Conservation (phyloP, 2,113 vertebrate genomes). For the Lampris megalopsis region DNA sequence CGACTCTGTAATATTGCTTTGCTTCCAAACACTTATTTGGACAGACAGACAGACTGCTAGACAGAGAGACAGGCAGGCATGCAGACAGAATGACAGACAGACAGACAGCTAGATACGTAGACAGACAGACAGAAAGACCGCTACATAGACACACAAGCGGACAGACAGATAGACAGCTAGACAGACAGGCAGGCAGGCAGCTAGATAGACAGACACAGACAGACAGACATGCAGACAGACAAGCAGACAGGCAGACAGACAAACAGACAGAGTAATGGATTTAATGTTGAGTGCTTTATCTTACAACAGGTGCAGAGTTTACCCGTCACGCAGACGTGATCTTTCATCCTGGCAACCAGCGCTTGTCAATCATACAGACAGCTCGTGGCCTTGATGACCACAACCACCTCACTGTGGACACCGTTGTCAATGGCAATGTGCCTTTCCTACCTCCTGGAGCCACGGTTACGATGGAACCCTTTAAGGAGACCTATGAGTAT, state of each 20-base stretch:
- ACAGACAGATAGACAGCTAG: too few species aligned
- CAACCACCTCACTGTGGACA: constrained; percentile 89
- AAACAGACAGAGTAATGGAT: constrained; percentile 15
- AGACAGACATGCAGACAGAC: too few species aligned
- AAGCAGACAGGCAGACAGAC: neutral
- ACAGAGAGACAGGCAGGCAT: too few species aligned
- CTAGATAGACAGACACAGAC: too few species aligned
- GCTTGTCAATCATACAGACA: constrained; percentile 85
- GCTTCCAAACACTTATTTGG: neutral
- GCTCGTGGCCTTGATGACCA: constrained; percentile 88
- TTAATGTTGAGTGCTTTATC: neutral
- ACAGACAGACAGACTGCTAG: too few species aligned
- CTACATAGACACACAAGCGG: too few species aligned
- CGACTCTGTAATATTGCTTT: too few species aligned
- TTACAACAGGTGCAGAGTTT: constrained; percentile 88
- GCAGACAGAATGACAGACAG: too few species aligned
- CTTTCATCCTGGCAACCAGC: constrained; percentile 90
- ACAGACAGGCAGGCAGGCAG: too few species aligned
- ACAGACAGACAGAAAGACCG: too few species aligned
- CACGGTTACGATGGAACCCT: constrained; percentile 86
- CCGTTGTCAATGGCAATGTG: constrained; percentile 85
- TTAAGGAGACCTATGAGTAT: constrained; percentile 90
- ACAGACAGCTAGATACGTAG: too few species aligned
- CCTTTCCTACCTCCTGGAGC: constrained; percentile 85
- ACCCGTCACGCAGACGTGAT: constrained; percentile 86